Conservation (phyloP, 2,797 vertebrate species). For the Melanotaenia trifasciata region DNA sequence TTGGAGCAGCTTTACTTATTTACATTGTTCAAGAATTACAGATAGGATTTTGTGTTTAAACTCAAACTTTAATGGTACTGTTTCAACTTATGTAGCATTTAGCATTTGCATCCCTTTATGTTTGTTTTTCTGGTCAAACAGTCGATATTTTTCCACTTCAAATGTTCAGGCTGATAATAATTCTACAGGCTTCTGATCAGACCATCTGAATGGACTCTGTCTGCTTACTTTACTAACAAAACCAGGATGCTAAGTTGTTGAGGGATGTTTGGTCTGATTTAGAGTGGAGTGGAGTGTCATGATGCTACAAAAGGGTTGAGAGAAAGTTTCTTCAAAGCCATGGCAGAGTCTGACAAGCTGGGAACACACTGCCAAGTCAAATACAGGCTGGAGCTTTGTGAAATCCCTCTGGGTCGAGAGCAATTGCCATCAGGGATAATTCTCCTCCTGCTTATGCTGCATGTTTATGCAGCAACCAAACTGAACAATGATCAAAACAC, state of each 20-base stretch:
- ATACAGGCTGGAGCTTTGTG: constrained; percentile 55
- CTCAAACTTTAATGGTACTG: neutral
- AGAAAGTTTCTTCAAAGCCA: constrained; percentile 59
- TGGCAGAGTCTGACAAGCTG: constrained; percentile 60
- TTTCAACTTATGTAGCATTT: neutral
- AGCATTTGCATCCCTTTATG: neutral
- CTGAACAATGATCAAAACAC: constrained; percentile 12
- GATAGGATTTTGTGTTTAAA: neutral
- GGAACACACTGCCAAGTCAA: constrained; percentile 71
- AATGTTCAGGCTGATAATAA: constrained; percentile 20
- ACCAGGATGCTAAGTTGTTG: constrained; percentile 27
- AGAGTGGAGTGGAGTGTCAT: constrained; percentile 46
- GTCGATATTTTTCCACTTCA: constrained; percentile 10
- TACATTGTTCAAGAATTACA: neutral
- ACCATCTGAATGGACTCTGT: constrained; percentile 31
- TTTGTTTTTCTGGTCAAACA: constrained; percentile 8
- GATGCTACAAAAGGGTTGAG: constrained; percentile 45
- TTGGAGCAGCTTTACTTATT: neutral
- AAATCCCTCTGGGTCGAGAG: constrained; percentile 51
- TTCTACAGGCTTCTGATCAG: constrained; percentile 22
- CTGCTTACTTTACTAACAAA: constrained; percentile 36
- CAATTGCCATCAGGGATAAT: constrained; percentile 39
- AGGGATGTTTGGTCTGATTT: constrained; percentile 37
- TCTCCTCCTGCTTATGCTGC: constrained; percentile 16
- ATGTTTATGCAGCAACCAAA: constrained; percentile 23